A percentile compares a stretch with the other conserved stretches of the same genome.
These are phyloP conservation scores for Calephelis nemesis DNA, from an alignment of 1,140 invertebrate genomes.

Conservation along the genomic window DNA sequence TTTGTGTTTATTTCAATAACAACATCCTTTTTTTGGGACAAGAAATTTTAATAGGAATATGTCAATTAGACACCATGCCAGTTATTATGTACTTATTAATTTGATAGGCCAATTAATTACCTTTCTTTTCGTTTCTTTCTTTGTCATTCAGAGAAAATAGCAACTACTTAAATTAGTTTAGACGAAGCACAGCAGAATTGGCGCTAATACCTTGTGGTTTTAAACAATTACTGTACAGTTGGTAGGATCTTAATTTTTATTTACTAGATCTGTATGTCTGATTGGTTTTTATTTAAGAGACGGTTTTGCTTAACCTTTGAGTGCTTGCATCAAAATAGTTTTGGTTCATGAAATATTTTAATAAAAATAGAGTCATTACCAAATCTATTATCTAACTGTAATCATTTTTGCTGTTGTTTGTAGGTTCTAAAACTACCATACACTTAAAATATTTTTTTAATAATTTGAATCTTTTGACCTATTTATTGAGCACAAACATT, in stretches of 20 bases:
- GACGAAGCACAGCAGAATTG: too few relatives aligned
- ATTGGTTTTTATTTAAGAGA: too few relatives aligned
- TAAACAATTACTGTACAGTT: conserved; percentile 11
- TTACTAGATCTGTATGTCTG: conserved; percentile 41
- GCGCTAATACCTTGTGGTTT: not conserved
- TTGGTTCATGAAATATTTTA: not conserved
- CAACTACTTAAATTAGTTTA: too few relatives aligned
- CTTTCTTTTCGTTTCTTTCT: too few relatives aligned
- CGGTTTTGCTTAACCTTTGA: not conserved
- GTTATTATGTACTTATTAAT: too few relatives aligned
- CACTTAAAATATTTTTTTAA: not conserved
- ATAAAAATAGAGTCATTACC: too few relatives aligned
- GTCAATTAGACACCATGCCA: not conserved
- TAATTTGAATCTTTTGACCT: not conserved
- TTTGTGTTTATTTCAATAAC: conserved; percentile 36
- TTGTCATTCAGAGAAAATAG: too few relatives aligned
- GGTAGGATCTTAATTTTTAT: conserved; percentile 47
- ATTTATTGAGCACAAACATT: not conserved
- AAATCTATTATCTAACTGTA: not conserved
- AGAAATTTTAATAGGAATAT: conserved; percentile 10
- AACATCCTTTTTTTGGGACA: too few relatives aligned
- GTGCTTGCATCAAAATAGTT: not conserved
- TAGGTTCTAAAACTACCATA: not conserved
- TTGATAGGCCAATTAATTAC: too few relatives aligned
- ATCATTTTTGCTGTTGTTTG: not conserved